These are phyloP conservation scores for Thysanoteuthis rhombus DNA, from an alignment of 2,888 invertebrate species.

Conservation along the genomic window DNA sequence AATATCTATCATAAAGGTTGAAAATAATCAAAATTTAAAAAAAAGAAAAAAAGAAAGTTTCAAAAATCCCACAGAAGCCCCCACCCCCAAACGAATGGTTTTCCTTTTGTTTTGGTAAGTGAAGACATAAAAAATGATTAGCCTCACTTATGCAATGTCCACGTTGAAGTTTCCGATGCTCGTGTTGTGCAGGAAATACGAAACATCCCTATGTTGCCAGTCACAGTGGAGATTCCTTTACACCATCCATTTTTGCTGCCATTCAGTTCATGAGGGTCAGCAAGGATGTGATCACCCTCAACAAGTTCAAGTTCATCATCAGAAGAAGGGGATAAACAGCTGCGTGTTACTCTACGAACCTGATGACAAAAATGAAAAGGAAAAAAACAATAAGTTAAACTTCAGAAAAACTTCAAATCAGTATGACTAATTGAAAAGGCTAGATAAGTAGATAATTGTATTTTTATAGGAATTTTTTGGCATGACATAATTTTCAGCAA, in stretches of 20 bases:
- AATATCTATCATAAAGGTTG: too few species aligned
- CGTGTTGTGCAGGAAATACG: conserved; percentile 85
- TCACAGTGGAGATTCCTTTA: conserved; percentile 84
- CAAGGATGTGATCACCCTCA: conserved; percentile 86
- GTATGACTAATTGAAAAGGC: too few species aligned
- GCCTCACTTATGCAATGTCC: conserved; percentile 80
- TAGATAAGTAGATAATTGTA: too few species aligned
- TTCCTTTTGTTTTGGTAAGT: not conserved
- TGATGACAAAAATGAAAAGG: conserved; percentile 37
- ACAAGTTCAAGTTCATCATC: conserved; percentile 86
- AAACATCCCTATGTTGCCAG: conserved; percentile 81
- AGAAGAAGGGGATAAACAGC: conserved; percentile 51
- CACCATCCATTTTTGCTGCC: conserved; percentile 87
- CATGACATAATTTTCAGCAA: too few species aligned
- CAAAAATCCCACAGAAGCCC: too few species aligned
- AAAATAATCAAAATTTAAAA: too few species aligned
- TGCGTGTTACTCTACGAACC: conserved; percentile 70
- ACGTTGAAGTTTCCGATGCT: conserved; percentile 88
- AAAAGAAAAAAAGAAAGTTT: too few species aligned
- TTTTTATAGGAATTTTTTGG: too few species aligned
- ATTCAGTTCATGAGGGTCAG: conserved; percentile 77
- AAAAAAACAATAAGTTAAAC: not conserved
- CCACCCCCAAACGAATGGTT: too few species aligned
- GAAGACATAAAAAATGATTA: not conserved
- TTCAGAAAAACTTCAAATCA: not conserved